Percentiles rank a stretch among this genome's conserved stretches.
These are phyloP conservation scores for Neolamprologus multifasciatus DNA, from an alignment of 2,797 vertebrate species.

Conservation along the genomic window DNA sequence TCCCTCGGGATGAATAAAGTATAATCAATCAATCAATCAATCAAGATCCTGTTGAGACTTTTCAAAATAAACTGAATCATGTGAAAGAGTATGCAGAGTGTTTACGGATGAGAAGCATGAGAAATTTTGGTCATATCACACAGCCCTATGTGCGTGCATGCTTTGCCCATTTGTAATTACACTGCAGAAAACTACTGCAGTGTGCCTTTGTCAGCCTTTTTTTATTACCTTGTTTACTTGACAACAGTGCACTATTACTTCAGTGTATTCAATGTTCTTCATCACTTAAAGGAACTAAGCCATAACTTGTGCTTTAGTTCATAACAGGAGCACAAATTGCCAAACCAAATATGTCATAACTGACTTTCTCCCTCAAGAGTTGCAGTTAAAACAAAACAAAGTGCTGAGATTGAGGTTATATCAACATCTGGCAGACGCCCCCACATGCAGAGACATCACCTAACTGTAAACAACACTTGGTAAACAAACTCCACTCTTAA, in stretches of 20 bases:
- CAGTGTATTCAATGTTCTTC: neutral
- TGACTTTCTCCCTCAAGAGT: neutral
- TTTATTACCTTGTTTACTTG: neutral
- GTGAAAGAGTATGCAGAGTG: neutral
- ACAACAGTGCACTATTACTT: neutral
- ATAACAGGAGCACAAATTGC: neutral
- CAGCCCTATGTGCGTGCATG: neutral
- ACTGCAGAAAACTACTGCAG: neutral
- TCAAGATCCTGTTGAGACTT: neutral
- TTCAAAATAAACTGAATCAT: neutral
- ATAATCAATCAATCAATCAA: too few relatives aligned
- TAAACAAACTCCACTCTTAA: slow-evolving; percentile 8
- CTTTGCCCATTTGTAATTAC: neutral
- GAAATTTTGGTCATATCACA: neutral
- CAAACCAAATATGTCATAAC: neutral
- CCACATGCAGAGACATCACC: neutral
- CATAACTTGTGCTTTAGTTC: neutral
- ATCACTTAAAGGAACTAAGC: neutral
- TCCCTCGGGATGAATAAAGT: neutral
- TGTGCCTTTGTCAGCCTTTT: neutral
- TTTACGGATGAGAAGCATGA: neutral
- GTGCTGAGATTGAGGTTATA: slow-evolving; percentile 8
- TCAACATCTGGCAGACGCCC: slow-evolving; percentile 47
- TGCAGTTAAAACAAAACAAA: slow-evolving; percentile 1
- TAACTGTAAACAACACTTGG: slow-evolving; percentile 17